A percentile compares a stretch with the other conserved stretches of the same genome.
Evolutionary conservation across 1,140 invertebrate genomes (phyloP).

Genomic region (Drosophila truncata): DNA sequence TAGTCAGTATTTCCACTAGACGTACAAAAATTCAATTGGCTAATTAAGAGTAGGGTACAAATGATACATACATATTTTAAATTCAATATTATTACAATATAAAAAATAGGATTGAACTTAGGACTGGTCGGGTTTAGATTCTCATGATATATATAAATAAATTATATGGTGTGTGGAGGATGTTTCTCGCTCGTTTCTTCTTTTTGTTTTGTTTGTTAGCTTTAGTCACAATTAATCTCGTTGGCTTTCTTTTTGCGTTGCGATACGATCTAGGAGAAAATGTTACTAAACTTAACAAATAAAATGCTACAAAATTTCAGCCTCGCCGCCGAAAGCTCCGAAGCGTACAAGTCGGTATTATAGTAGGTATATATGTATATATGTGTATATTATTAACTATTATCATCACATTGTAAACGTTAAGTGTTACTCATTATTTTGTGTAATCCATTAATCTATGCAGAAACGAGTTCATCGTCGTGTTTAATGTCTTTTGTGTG

Average conservation of each 20-base stretch:
- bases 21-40: slow-evolving; percentile 72
- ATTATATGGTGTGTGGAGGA: slow-evolving; percentile 42
- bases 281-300: slow-evolving; percentile 81
- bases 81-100: slow-evolving; percentile 44
- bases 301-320: slow-evolving; percentile 81
- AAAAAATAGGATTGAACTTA: slow-evolving; percentile 46
- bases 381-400: slow-evolving; percentile 78
- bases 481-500: slow-evolving; percentile 74
- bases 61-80: slow-evolving; percentile 46
- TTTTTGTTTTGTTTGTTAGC: slow-evolving; percentile 48
- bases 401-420: slow-evolving; percentile 82
- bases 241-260: slow-evolving; percentile 60
- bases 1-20: slow-evolving; percentile 61
- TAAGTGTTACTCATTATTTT: slow-evolving; percentile 73
- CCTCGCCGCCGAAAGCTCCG: slow-evolving; percentile 65
- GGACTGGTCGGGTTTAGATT: slow-evolving; percentile 36
- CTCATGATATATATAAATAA: slow-evolving; percentile 48
- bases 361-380: slow-evolving; percentile 55
- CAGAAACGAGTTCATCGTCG: slow-evolving; percentile 73
- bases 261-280: slow-evolving; percentile 67
- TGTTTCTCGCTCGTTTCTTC: slow-evolving; percentile 21
- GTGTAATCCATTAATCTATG: slow-evolving; percentile 69
- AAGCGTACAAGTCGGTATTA: slow-evolving; percentile 69
- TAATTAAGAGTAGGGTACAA: slow-evolving; percentile 67
- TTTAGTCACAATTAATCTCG: slow-evolving; percentile 79